Evolutionary conservation across 1,140 invertebrate species (phyloP).

Genomic region (Drosophila guanche): DNA sequence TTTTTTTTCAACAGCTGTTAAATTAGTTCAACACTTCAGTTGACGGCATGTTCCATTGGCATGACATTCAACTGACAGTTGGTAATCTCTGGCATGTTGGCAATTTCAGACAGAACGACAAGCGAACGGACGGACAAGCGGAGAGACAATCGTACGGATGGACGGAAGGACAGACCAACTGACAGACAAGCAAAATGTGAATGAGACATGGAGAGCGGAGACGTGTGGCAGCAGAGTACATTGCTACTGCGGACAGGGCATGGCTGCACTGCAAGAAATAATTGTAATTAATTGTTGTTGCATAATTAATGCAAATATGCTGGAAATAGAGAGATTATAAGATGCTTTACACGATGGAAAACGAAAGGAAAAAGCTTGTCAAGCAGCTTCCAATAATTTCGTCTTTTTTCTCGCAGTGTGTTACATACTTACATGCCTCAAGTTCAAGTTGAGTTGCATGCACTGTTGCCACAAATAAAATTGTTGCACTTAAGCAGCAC

Average conservation of each 20-base stretch:
- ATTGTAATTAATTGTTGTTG: conserved; percentile 38
- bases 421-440: conserved; percentile 44
- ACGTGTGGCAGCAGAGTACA: conserved; percentile 6
- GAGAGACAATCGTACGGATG: conserved; percentile 18
- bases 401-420: conserved; percentile 50
- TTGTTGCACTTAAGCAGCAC: conserved; percentile 75
- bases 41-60: conserved; percentile 83
- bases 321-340: conserved; percentile 36
- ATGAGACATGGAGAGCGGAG: conserved; percentile 8
- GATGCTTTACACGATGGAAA: background rate
- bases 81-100: conserved; percentile 83
- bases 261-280: conserved; percentile 47
- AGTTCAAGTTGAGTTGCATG: conserved; percentile 66
- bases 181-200: conserved; percentile 44
- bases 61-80: conserved; percentile 83
- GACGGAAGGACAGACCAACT: conserved; percentile 25
- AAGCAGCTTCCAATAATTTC: no score
- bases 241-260: conserved; percentile 38
- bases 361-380: no score
- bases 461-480: conserved; percentile 71
- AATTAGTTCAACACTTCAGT: conserved; percentile 84
- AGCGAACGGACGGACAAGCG: conserved; percentile 19
- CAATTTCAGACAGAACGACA: conserved; percentile 78
- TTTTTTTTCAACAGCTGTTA: conserved; percentile 83
- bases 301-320: conserved; percentile 32